phyloP scores from a whole-genome alignment of 2,888 invertebrate genomes.

The Noctuana brunneofusca region DNA sequence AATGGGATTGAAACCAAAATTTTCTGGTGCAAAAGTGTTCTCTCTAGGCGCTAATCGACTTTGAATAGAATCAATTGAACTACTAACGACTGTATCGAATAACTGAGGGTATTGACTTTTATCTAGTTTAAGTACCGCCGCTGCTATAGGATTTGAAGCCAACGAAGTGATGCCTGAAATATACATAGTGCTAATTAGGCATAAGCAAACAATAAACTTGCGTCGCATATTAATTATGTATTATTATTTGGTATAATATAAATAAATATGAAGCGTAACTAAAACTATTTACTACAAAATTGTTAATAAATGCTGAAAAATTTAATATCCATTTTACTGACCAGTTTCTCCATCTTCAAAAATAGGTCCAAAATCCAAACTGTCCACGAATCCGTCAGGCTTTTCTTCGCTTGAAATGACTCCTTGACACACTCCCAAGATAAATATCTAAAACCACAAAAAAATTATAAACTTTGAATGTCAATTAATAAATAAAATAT shows the following conservation, averaged over 20 bases:
- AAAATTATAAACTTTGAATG: slow-evolving; percentile 27
- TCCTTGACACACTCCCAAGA: slow-evolving; percentile 70
- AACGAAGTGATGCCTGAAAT: slow-evolving; percentile 75
- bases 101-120: slow-evolving; percentile 73
- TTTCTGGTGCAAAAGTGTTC: slow-evolving; percentile 68
- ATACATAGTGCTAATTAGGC: slow-evolving; percentile 36
- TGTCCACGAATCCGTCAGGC: slow-evolving; percentile 74
- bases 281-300: not conserved
- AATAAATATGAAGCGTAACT: slow-evolving; percentile 12
- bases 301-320: not conserved
- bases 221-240: not conserved
- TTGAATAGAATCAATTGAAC: slow-evolving; percentile 75
- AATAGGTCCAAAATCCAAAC: slow-evolving; percentile 82
- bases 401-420: slow-evolving; percentile 60
- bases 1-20: slow-evolving; percentile 76
- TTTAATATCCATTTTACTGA: slow-evolving; percentile 41
- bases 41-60: slow-evolving; percentile 67
- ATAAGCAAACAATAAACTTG: slow-evolving; percentile 14
- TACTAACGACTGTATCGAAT: slow-evolving; percentile 76
- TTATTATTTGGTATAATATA: not conserved
- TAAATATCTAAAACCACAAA: slow-evolving; percentile 66
- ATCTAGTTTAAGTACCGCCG: slow-evolving; percentile 72
- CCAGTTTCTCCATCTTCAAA: slow-evolving; percentile 72
- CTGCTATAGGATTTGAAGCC: slow-evolving; percentile 72
- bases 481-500: not conserved